phyloP scores from a whole-genome alignment of 1,140 invertebrate genomes.

The roundworm (Caenorhabditis elegans) region WBcel235 BX284604.4:12867501-12868000 shows the following conservation, averaged over 20 bases:
- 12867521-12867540: neutral
- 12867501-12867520: neutral
- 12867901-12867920: no score
- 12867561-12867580: constrained; percentile 8
- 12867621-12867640: neutral
- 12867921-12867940: no score
- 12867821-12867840: constrained; percentile 1
- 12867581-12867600: neutral
- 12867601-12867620: neutral
- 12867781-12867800: neutral
- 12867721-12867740: neutral
- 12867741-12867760: no score
- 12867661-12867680: neutral
- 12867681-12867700: constrained; percentile 11
- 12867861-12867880: neutral
- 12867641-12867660: neutral
- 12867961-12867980: no score
- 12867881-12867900: no score
- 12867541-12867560: neutral
- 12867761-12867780: constrained; percentile 8
- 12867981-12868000: no score
- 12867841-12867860: neutral
- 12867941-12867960: no score
- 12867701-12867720: neutral
- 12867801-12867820: constrained; percentile 11